A percentile compares a stretch with the other conserved stretches of the same genome.
These are phyloP conservation scores for Dryomyza anilis DNA, from an alignment of 2,888 invertebrate species.

Conservation along the genomic window DNA sequence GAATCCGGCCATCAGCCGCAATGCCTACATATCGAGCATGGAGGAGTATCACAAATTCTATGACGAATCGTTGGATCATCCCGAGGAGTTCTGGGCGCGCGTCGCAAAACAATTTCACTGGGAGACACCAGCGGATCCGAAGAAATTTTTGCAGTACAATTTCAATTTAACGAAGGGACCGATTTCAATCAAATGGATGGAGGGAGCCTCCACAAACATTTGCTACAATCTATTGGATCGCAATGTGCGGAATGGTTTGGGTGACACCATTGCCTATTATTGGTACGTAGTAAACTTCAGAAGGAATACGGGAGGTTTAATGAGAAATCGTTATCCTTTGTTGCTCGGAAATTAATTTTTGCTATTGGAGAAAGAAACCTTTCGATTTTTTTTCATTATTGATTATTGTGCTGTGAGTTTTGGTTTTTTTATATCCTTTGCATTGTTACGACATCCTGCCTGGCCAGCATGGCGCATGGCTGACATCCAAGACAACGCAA, in stretches of 20 bases:
- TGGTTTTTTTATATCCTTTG: constrained; percentile 9
- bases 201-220: constrained; percentile 92
- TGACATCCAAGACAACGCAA: background rate
- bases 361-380: constrained; percentile 28
- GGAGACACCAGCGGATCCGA: constrained; percentile 77
- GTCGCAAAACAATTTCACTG: constrained; percentile 94
- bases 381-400: constrained; percentile 18
- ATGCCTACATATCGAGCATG: constrained; percentile 72
- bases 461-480: constrained; percentile 18
- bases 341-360: background rate
- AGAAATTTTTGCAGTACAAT: constrained; percentile 86
- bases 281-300: constrained; percentile 72
- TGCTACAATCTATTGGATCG: constrained; percentile 95
- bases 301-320: background rate
- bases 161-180: constrained; percentile 89
- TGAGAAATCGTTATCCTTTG: background rate
- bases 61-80: constrained; percentile 83
- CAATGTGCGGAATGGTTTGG: constrained; percentile 85
- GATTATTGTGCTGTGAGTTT: constrained; percentile 25
- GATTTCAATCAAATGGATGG: constrained; percentile 92
- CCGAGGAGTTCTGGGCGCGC: constrained; percentile 90
- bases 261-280: constrained; percentile 90
- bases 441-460: constrained; percentile 21
- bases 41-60: constrained; percentile 84
- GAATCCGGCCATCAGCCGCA: constrained; percentile 64